These are phyloP conservation scores for Antheraea pernyi DNA, from an alignment of 1,140 invertebrate species.

Conservation along the genomic window DNA sequence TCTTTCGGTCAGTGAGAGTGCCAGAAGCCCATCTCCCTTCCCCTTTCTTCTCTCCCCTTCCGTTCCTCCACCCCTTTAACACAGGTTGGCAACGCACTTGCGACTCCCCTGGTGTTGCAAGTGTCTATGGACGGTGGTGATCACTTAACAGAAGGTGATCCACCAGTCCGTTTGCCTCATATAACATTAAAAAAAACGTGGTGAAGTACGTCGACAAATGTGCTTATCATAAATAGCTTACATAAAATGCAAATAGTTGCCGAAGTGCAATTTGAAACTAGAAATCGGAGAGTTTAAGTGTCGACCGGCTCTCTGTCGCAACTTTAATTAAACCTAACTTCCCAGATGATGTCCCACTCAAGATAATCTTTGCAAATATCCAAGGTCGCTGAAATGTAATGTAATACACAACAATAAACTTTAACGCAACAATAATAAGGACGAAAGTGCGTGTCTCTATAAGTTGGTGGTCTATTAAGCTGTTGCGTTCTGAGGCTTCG, in stretches of 20 bases:
- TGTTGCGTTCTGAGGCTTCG: conserved; percentile 43
- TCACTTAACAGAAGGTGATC: too few species aligned
- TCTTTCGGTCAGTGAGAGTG: too few species aligned
- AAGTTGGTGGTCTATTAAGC: conserved; percentile 31
- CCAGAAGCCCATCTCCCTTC: too few species aligned
- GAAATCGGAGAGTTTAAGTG: conserved; percentile 52
- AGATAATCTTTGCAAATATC: conserved; percentile 37
- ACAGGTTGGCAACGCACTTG: too few species aligned
- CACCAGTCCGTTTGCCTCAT: too few species aligned
- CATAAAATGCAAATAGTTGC: conserved; percentile 63
- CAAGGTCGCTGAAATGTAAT: conserved; percentile 18
- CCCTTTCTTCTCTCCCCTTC: too few species aligned
- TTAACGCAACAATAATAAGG: conserved; percentile 11
- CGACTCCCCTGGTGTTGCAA: too few species aligned
- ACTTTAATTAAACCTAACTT: conserved; percentile 71
- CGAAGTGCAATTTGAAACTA: conserved; percentile 52
- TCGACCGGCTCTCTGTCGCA: conserved; percentile 41
- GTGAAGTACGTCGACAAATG: neutral
- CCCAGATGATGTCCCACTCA: conserved; percentile 57
- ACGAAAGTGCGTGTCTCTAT: neutral
- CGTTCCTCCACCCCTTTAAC: too few species aligned
- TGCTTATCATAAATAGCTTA: conserved; percentile 27
- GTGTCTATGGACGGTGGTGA: too few species aligned
- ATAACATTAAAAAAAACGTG: too few species aligned
- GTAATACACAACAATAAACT: conserved; percentile 3